Evolutionary conservation across 2,888 invertebrate genomes (phyloP), one percentile per base, ranked within the genome.

Genomic region (Conus canariensis): DNA sequence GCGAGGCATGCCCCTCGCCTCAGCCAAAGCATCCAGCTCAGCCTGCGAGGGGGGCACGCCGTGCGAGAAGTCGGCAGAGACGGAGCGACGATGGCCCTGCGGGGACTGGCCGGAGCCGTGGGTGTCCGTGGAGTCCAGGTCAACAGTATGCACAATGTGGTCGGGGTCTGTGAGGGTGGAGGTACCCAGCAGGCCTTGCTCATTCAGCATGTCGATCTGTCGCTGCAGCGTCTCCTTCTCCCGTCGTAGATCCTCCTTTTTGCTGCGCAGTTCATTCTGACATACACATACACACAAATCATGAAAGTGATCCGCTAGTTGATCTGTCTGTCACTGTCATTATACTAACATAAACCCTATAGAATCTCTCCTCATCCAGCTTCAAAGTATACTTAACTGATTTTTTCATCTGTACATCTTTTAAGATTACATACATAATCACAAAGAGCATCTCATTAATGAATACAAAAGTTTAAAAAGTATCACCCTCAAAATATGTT

Each of bases 191-290:
- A 90, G 89, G 90, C 88, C 92, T 89, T 94, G 94, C 90, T 94
- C 92, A 70, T 93, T 93, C 93, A 95, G 94, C 92, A 94, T 93
- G 92, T 95, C 95, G 90, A 95, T 95, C 96, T 98, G 98, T 92
- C 97, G 97, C 90, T 98, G 97, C 82, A 99, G 96, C 87, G 98
- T 97, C 95, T 99, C 99, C 96, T 99, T 97, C 96, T 98, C 98
- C 56, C 98, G 97, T 95, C 98, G 99, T 19, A 99, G 97, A 94
- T 98, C 98, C 94, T 99, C 99, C n/a, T 99, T 97, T 96, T 99
- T 99, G 93, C 98, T 98, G 56, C 97, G 98, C 22, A 99, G 98
- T 95, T 99, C 99, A 92, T 91, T 90, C 94, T 94, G 90, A 16
- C 25, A 25, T 3, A 60, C 59, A 85, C 77, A 77, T 30, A 86